A percentile compares a stretch with the other conserved stretches of the same genome.
phyloP scores from a whole-genome alignment of 1,140 invertebrate genomes.

The Saccostrea echinata region DNA sequence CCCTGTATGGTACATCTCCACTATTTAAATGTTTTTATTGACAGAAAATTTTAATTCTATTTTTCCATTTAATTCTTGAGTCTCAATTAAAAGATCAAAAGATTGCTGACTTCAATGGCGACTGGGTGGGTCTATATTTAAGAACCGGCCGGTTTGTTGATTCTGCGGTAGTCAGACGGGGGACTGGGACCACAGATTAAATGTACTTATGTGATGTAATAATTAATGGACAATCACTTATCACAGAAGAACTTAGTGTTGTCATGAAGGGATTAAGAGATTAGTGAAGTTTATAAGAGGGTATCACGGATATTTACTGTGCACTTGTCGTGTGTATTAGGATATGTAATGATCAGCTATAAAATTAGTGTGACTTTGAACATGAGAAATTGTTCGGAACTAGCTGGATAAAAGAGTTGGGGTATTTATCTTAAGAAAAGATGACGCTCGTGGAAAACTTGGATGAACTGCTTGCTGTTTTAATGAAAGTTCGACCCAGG shows the following conservation, averaged over 20 bases:
- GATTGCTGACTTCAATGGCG: neutral
- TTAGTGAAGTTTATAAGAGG: neutral
- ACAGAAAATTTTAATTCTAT: neutral
- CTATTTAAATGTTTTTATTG: neutral
- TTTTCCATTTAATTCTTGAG: neutral
- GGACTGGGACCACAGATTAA: neutral
- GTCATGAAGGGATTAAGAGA: neutral
- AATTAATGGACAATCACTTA: constrained; percentile 14
- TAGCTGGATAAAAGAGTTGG: neutral
- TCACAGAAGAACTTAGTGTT: neutral
- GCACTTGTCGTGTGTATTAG: constrained; percentile 25
- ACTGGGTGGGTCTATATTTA: neutral
- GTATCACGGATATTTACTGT: neutral
- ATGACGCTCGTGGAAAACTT: neutral
- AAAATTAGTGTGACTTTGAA: neutral
- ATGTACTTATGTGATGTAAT: neutral
- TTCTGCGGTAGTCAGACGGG: neutral
- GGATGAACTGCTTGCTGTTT: constrained; percentile 2
- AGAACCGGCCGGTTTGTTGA: neutral
- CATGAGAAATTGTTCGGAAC: neutral
- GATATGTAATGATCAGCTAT: constrained; percentile 15
- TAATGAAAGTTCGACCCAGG: constrained; percentile 10
- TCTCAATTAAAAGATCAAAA: constrained; percentile 11
- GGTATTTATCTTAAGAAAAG: neutral
- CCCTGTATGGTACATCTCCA: neutral